These are phyloP conservation scores for Fissipunctia ypsillon DNA, from an alignment of 2,888 invertebrate species.

Conservation along the genomic window DNA sequence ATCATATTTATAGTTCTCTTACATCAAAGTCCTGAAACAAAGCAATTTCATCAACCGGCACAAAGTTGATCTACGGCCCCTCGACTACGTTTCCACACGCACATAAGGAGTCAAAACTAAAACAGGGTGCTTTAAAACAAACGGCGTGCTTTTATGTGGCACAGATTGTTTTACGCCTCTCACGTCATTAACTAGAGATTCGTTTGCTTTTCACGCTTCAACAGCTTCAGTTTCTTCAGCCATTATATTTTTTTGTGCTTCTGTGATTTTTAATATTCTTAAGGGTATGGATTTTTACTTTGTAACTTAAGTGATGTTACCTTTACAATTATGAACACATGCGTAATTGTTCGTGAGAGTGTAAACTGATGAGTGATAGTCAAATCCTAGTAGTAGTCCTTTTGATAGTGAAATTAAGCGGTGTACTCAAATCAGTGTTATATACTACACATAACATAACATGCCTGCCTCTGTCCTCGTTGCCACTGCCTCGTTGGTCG, in stretches of 20 bases:
- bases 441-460: too few species aligned
- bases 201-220: conserved; percentile 46
- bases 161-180: conserved; percentile 52
- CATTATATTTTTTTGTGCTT: background rate
- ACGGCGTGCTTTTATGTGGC: conserved; percentile 57
- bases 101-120: conserved; percentile 63
- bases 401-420: background rate
- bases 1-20: too few species aligned
- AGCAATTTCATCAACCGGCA: conserved; percentile 10
- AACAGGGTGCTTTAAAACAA: conserved; percentile 65
- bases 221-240: background rate
- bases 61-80: conserved; percentile 48
- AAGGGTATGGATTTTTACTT: background rate
- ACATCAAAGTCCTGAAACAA: conserved; percentile 17
- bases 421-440: background rate
- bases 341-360: conserved; percentile 9
- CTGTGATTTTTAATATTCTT: background rate
- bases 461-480: too few species aligned
- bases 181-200: conserved; percentile 56
- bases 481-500: too few species aligned
- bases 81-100: conserved; percentile 16
- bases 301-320: background rate
- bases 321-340: conserved; percentile 11
- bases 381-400: too few species aligned
- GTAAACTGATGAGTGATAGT: conserved; percentile 1